A percentile compares a stretch with the other conserved stretches of the same genome.
phyloP scores from a whole-genome alignment of 2,113 vertebrate genomes.

The Caloenas nicobarica region DNA sequence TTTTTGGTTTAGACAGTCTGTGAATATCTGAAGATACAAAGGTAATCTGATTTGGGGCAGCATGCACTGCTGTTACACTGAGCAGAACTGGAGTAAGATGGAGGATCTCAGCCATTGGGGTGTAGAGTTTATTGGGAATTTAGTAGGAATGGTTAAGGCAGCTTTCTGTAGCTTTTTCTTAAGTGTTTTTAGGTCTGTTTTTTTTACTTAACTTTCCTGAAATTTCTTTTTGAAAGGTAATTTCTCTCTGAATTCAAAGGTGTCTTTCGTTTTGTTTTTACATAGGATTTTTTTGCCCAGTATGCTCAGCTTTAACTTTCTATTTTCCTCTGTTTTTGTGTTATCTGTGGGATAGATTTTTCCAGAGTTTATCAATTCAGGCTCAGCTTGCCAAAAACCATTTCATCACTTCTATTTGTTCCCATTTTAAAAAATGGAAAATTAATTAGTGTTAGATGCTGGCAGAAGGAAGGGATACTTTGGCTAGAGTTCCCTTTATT shows the following conservation, averaged over 20 bases:
- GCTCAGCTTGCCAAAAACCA: conserved; percentile 20
- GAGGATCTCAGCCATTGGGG: not conserved
- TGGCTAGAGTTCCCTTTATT: conserved; percentile 1
- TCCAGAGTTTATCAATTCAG: conserved; percentile 37
- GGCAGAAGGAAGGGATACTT: conserved; percentile 1
- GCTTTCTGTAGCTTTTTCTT: not conserved
- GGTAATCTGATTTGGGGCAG: not conserved
- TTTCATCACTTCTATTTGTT: conserved; percentile 66
- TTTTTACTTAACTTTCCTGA: not conserved
- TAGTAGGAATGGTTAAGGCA: not conserved
- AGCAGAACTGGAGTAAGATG: not conserved
- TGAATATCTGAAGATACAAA: not conserved
- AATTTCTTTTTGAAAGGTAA: not conserved
- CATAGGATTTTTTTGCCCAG: not conserved
- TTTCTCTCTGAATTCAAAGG: not conserved
- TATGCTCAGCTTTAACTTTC: not conserved
- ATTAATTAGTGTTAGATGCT: conserved; percentile 20
- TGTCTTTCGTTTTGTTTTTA: not conserved
- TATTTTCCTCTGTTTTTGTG: not conserved
- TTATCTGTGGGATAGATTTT: conserved; percentile 44
- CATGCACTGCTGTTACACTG: not conserved
- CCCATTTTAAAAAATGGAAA: conserved; percentile 58
- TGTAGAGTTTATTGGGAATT: not conserved
- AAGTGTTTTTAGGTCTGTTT: not conserved
- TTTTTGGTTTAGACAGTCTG: not conserved